These are phyloP conservation scores for Mandrillus leucophaeus DNA, from an alignment of 2,113 vertebrate genomes.

Conservation along the genomic window DNA sequence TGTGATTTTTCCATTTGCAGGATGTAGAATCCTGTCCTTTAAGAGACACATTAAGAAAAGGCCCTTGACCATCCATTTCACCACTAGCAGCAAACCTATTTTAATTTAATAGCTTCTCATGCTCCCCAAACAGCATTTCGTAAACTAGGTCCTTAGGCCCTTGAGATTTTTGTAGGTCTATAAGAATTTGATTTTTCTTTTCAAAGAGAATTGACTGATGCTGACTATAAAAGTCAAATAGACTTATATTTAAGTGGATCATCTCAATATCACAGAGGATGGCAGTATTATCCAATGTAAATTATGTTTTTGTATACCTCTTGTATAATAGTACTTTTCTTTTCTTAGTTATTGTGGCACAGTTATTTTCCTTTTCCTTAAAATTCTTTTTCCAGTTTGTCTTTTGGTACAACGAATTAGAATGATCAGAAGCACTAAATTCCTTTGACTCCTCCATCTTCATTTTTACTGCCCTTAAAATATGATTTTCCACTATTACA, in stretches of 20 bases:
- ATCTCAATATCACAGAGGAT: neutral
- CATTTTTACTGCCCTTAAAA: neutral
- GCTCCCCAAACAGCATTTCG: neutral
- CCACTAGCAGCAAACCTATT: neutral
- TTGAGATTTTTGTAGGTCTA: neutral
- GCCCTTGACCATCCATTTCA: neutral
- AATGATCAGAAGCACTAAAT: neutral
- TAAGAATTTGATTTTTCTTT: constrained; percentile 32
- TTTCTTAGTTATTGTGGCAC: neutral
- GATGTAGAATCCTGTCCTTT: neutral
- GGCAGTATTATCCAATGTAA: neutral
- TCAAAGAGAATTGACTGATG: neutral
- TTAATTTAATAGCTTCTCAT: neutral
- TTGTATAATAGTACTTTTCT: neutral
- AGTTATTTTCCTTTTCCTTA: neutral
- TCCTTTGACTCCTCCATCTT: neutral
- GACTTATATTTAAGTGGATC: neutral
- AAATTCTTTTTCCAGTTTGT: neutral
- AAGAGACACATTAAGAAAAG: neutral
- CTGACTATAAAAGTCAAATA: neutral
- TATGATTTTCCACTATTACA: neutral
- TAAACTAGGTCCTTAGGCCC: neutral
- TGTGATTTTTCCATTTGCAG: neutral
- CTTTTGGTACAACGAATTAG: neutral
- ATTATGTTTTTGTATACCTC: neutral